These are phyloP conservation scores for Halictus rubicundus DNA, from an alignment of 1,140 invertebrate genomes.

Conservation along the genomic window DNA sequence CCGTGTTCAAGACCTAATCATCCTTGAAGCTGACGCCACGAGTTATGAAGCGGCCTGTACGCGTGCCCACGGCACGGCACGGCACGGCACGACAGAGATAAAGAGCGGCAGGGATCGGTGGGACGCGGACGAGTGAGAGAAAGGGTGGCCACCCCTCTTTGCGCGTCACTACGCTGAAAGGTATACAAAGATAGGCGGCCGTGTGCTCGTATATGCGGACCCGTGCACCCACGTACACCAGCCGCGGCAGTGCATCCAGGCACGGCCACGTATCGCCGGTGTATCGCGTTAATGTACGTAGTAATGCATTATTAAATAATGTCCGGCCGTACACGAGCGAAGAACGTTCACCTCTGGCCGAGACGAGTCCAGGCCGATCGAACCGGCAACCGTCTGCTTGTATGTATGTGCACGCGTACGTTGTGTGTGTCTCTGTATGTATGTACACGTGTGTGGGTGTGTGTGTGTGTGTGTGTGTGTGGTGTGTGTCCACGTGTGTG, in stretches of 20 bases:
- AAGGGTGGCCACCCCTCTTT: conserved; percentile 57
- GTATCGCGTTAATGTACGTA: conserved; percentile 67
- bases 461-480: neutral
- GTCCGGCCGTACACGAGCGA: conserved; percentile 60
- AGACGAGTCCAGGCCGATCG: conserved; percentile 31
- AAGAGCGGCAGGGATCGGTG: conserved; percentile 23
- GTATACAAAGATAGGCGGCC: conserved; percentile 57
- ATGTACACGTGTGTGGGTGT: too few species aligned
- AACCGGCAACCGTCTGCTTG: neutral
- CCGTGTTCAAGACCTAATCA: neutral
- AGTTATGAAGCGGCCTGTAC: conserved; percentile 35
- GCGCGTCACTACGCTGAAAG: conserved; percentile 67
- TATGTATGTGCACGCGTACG: neutral
- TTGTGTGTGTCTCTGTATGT: neutral
- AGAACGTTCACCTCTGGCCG: conserved; percentile 63
- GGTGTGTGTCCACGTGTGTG: neutral
- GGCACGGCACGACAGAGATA: conserved; percentile 23
- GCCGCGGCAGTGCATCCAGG: conserved; percentile 32
- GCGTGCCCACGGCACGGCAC: conserved; percentile 3
- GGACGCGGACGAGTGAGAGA: conserved; percentile 37
- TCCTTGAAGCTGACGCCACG: conserved; percentile 6
- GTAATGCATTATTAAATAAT: conserved; percentile 69
- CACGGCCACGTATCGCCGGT: conserved; percentile 58
- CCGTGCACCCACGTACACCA: conserved; percentile 14
- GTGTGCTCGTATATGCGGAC: conserved; percentile 2